Conservation (phyloP, 2,113 vertebrate genomes). For the Nanorana parkeri region DNA sequence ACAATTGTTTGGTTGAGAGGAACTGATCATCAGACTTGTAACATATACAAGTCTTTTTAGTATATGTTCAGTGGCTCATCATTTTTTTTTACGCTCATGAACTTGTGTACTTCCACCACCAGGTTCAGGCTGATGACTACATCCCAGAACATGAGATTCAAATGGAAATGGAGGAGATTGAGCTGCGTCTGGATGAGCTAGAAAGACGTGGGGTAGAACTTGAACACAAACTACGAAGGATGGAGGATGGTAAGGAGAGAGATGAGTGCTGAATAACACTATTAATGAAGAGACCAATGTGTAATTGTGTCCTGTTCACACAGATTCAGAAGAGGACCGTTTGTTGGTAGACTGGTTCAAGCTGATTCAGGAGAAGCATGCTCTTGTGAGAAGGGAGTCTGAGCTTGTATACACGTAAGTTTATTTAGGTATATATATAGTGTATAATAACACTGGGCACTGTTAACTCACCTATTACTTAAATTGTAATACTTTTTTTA, state of each 20-base stretch:
- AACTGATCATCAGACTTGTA: too few species aligned
- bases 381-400: slow-evolving; percentile 80
- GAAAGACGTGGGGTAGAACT: slow-evolving; percentile 83
- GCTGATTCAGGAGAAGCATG: slow-evolving; percentile 86
- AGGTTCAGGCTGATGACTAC: slow-evolving; percentile 88
- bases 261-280: not conserved
- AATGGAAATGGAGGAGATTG: slow-evolving; percentile 79
- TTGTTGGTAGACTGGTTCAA: slow-evolving; percentile 89
- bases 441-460: not conserved
- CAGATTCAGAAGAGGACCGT: slow-evolving; percentile 83
- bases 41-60: too few species aligned
- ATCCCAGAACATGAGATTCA: slow-evolving; percentile 81
- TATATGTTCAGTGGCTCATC: not conserved
- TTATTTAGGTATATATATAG: not conserved
- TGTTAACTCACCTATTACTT: too few species aligned
- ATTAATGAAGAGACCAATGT: slow-evolving; percentile 44
- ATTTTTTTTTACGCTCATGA: not conserved
- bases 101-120: not conserved
- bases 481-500: not conserved
- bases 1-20: too few species aligned
- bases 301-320: slow-evolving; percentile 47
- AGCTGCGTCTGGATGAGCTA: slow-evolving; percentile 80
- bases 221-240: slow-evolving; percentile 81
- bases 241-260: slow-evolving; percentile 72
- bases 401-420: slow-evolving; percentile 92